A percentile compares a stretch with the other conserved stretches of the same genome.
Conservation (phyloP, 1,140 invertebrate species). For the Rhagoletis pomonella region DNA sequence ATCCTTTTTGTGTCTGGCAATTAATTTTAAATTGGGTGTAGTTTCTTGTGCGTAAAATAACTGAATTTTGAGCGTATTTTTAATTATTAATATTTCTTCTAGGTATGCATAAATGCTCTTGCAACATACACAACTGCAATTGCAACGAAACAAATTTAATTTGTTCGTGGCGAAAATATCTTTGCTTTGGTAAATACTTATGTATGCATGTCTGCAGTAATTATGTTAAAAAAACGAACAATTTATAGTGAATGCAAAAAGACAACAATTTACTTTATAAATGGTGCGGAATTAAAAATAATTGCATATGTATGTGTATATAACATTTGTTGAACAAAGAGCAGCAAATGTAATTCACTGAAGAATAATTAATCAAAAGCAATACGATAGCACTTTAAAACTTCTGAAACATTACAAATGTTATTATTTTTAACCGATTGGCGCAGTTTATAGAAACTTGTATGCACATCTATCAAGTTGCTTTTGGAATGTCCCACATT, state of each 20-base stretch:
- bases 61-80: constrained; percentile 67
- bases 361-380: too few relatives aligned
- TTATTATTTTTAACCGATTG: too few relatives aligned
- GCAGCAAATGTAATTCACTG: too few relatives aligned
- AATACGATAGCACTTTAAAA: too few relatives aligned
- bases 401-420: too few relatives aligned
- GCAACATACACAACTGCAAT: neutral
- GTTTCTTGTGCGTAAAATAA: constrained; percentile 65
- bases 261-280: neutral
- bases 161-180: neutral
- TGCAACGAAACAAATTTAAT: constrained; percentile 12
- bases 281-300: too few relatives aligned
- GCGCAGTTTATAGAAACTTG: too few relatives aligned
- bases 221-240: neutral
- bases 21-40: constrained; percentile 74
- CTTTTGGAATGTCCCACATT: too few relatives aligned
- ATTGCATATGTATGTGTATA: neutral
- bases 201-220: neutral
- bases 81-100: constrained; percentile 51
- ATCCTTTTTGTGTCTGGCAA: constrained; percentile 73
- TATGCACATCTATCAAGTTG: too few relatives aligned
- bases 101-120: constrained; percentile 39
- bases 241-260: constrained; percentile 1
- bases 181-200: neutral
- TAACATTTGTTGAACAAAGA: neutral